Percentiles rank a stretch among this genome's conserved stretches.
These are phyloP conservation scores for Geopemphigus sp. DNA, from an alignment of 1,140 invertebrate genomes.

Conservation along the genomic window DNA sequence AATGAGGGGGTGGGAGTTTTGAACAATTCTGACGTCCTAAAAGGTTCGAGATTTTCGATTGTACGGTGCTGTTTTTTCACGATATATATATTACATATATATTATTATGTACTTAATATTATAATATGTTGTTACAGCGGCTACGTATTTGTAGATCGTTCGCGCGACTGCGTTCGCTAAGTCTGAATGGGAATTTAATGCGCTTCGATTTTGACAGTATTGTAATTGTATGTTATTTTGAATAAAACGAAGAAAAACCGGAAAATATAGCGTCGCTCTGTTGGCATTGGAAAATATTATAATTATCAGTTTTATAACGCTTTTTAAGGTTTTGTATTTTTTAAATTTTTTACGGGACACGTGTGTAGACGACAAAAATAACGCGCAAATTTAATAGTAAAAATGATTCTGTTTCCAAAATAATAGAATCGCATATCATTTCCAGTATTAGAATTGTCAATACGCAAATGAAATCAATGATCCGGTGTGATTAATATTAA, in stretches of 20 bases:
- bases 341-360: not conserved
- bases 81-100: constrained; percentile 3
- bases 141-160: constrained; percentile 29
- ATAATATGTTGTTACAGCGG: constrained; percentile 12
- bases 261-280: not conserved
- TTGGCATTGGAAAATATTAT: not conserved
- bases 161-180: constrained; percentile 14
- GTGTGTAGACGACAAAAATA: not conserved
- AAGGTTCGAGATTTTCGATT: not conserved
- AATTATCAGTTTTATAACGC: constrained; percentile 6
- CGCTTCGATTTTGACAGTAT: constrained; percentile 30
- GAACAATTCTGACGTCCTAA: constrained; percentile 3
- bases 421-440: constrained; percentile 27
- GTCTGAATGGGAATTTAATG: constrained; percentile 42
- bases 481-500: not conserved
- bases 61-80: not conserved
- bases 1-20: not conserved
- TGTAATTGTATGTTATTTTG: constrained; percentile 1
- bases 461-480: not conserved
- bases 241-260: not conserved
- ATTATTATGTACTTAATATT: not conserved
- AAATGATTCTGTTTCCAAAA: constrained; percentile 4
- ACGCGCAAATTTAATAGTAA: not conserved
- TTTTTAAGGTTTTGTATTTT: not conserved
- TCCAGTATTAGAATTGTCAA: not conserved